Base-by-base conservation (phyloP, 2,888 invertebrate genomes). In the Diloba caeruleocephala region DNA sequence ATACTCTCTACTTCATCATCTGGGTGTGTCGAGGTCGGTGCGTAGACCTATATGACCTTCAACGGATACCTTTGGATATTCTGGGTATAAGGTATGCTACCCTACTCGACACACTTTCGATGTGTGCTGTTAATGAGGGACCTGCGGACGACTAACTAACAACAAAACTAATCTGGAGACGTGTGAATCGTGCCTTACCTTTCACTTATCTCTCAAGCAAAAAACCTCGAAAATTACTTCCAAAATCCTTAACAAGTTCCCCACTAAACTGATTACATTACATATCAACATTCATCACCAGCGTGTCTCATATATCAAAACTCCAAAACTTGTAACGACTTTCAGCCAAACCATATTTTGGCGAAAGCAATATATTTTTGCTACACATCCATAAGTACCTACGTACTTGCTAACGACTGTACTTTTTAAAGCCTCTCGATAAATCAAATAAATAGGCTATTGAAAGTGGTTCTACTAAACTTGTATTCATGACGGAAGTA, bases 271-370 rank as follows among this genome's bases (percentile, higher is more conserved):
- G 59, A 60, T 60, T 64, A 64, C 17, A 43, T 43, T 19, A 64
- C 57, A 34, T 49, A 60, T 60, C 58, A 49, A 12, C 25, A 57
- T 60, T 31, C 17, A 36, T 60, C 60, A 57, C 23, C 25, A 23
- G 21, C 1, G n/a, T n/a, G 36, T 8, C 23, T 23, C 58, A 23
- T 57, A 32, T 21, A 60, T 57, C 65, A 60, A 19, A 60, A 60
- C 49, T 64, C 36, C 10, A 31, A 3, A 62, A 56, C 57, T 60
- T 60, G 14, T 57, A 34, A 49, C 34, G 34, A 39, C 23, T 64
- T 60, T 14, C 31, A 49, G 65, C 49, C 43, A 9, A 31, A 28
- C 9, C 42, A 57, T 60, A 64, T 64, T 57, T 60, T 64, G 38
- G 17, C 42, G 7, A 34, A 46, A 7, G 56, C 23, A 29, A 56